Percentiles rank a stretch among this genome's conserved stretches.
These are phyloP conservation scores for Hartigia nigra DNA, from an alignment of 2,888 invertebrate genomes.

Conservation along the genomic window DNA sequence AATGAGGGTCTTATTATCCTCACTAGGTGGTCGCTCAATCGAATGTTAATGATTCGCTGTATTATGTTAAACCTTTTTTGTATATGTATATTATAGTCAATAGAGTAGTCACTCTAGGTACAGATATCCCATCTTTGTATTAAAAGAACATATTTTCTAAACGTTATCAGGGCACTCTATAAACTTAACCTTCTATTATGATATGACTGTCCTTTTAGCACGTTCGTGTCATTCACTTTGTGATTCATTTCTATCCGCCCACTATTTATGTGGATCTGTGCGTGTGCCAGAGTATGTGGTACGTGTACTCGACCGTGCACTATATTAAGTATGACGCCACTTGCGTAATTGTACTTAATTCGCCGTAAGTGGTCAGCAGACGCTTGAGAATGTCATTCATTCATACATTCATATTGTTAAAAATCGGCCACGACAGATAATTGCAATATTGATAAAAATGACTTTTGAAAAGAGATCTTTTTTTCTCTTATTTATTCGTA, in stretches of 20 bases:
- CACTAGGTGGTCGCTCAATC: background rate
- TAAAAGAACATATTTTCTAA: background rate
- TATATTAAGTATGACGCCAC: constrained; percentile 18
- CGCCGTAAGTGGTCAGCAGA: constrained; percentile 48
- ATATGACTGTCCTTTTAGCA: constrained; percentile 3
- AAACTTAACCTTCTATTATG: constrained; percentile 50
- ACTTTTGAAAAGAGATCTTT: background rate
- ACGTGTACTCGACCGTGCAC: constrained; percentile 1
- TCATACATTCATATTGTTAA: constrained; percentile 11
- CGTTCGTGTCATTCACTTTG: constrained; percentile 52
- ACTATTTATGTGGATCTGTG: constrained; percentile 16
- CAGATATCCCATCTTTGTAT: background rate
- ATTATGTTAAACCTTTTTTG: background rate
- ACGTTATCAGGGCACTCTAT: constrained; percentile 21
- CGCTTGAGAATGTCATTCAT: constrained; percentile 50
- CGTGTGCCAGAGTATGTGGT: background rate
- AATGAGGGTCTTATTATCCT: background rate
- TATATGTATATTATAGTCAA: background rate
- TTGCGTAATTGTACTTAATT: constrained; percentile 56
- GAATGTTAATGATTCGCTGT: constrained; percentile 2
- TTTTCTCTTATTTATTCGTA: background rate
- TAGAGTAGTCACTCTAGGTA: background rate
- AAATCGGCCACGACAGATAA: background rate
- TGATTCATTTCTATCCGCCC: constrained; percentile 49
- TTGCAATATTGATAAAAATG: background rate